Percentiles rank a stretch among this genome's conserved stretches.
phyloP scores from a whole-genome alignment of 2,888 invertebrate genomes.

The Tachystola acroxantha region DNA sequence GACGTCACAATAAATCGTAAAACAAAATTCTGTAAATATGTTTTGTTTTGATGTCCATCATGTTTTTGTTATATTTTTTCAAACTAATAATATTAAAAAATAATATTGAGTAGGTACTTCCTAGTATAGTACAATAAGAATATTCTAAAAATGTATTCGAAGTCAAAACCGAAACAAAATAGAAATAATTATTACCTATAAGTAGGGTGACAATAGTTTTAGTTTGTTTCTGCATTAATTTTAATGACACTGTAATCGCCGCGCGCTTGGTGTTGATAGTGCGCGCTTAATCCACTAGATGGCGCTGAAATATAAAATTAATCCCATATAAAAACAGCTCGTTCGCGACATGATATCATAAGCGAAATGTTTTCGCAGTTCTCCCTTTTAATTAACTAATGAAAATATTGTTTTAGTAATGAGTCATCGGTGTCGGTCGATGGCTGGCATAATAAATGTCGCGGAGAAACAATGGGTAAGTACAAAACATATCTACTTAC shows the following conservation, averaged over 20 bases:
- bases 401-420: slow-evolving; percentile 36
- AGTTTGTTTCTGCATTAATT: not conserved
- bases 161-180: too few relatives aligned
- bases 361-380: slow-evolving; percentile 51
- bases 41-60: too few relatives aligned
- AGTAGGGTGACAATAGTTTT: slow-evolving; percentile 9
- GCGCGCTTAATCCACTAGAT: slow-evolving; percentile 35
- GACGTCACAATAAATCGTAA: slow-evolving; percentile 18
- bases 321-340: slow-evolving; percentile 24
- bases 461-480: too few relatives aligned
- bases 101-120: too few relatives aligned
- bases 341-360: slow-evolving; percentile 25
- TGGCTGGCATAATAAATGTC: slow-evolving; percentile 2
- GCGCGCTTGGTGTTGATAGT: slow-evolving; percentile 12
- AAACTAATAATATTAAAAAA: too few relatives aligned
- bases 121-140: too few relatives aligned
- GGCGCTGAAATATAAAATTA: slow-evolving; percentile 40
- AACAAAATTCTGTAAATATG: too few relatives aligned
- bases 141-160: too few relatives aligned
- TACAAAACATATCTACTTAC: too few relatives aligned
- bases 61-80: too few relatives aligned
- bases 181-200: too few relatives aligned
- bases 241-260: not conserved
- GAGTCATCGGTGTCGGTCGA: slow-evolving; percentile 3
- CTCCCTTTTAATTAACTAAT: slow-evolving; percentile 56